Evolutionary conservation across 2,797 vertebrate species (phyloP), one percentile per base, ranked within the genome.

Genomic region (Spheniscus humboldti): DNA sequence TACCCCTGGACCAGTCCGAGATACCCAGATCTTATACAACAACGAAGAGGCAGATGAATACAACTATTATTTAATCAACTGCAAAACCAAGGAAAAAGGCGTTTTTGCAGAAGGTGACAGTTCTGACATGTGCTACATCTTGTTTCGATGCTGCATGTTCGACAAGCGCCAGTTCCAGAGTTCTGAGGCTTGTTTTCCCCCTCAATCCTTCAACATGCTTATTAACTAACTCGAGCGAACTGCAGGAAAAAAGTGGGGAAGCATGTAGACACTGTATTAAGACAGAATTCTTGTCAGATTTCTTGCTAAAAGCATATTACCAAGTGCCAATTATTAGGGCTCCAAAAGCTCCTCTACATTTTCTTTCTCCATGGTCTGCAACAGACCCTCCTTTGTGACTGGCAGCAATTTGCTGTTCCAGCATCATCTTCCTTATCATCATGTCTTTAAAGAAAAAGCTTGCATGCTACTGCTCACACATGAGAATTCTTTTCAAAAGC

Each of bases 231-330:
- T 20, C 1, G 0, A 63, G 27, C 4, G 30, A 94, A 78, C 16
- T 22, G 18, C 8, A 33, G 25, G 2, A 33, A 35, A 45, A 20
- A 9, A 14, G 15, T 1, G 25, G 31, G 37, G 55, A 83, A 43
- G 62, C 10, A 35, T 5, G 24, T 0, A 63, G 53, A 41, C 4
- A 3, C 12, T 28, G 4, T 7, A 22, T 30, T 24, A 57, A 39
- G n/a, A 28, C 10, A 43, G 39, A 88, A 63, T 23, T 83, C 52
- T 50, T 73, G 14, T 30, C 28, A 9, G 16, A 55, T 64, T 91
- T 88, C 55, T 39, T 69, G 53, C 41, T 86, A 39, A 64, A 74
- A 55, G n/a, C 4, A 2, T 10, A 45, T 16, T 60, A 39, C 18
- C 64, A 66, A 45, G 15, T 43, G 33, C 11, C 66, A 76, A 20